Evolutionary conservation across 2,797 vertebrate genomes (phyloP), one percentile per base, ranked within the genome.

Genomic region (Artibeus lituratus): DNA sequence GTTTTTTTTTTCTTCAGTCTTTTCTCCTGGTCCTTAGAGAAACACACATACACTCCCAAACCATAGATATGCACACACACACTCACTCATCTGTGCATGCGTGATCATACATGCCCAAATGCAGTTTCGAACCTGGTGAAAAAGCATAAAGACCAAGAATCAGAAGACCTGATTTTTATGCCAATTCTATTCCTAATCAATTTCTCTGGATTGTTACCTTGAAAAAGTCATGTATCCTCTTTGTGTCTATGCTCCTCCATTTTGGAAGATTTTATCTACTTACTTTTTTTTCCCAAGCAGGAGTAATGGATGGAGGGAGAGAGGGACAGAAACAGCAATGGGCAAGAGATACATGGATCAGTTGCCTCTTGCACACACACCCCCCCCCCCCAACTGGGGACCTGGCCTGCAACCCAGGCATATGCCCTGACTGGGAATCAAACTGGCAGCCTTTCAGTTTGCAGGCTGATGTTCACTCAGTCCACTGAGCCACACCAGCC

Each of bases 131-230:
- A 22, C 55, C 42, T 49, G 53, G 44, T 81, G 35, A 62, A 92
- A 86, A 57, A 57, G 12, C 10, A 76, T n/a, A 55, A 35, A 44
- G 73, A 77, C 22, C 26, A 87, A 59, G 16, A 90, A 15, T 77
- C 18, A 57, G 6, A 32, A 91, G 47, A 49, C 44, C 26, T 5
- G 5, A 65, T 91, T 84, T 83, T 80, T 62, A 32, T 35, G 15
- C 19, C 74, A 86, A 2, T 39, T 94, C 29, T 51, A 19, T 78
- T 94, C 83, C 73, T 96, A 87, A 87, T 53, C 11, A 69, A 9
- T 87, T 44, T 51, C 29, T 84, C 76, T 90, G 35, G 22, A 69
- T 97, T 91, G 22, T 91, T 69, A 90, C 78, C 59, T 92, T 76
- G 44, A 90, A 69, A 87, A 96, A 76, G 10, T 53, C 24, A 37